Conservation (phyloP, 2,888 invertebrate species). For the Ceraclea dissimilis region DNA sequence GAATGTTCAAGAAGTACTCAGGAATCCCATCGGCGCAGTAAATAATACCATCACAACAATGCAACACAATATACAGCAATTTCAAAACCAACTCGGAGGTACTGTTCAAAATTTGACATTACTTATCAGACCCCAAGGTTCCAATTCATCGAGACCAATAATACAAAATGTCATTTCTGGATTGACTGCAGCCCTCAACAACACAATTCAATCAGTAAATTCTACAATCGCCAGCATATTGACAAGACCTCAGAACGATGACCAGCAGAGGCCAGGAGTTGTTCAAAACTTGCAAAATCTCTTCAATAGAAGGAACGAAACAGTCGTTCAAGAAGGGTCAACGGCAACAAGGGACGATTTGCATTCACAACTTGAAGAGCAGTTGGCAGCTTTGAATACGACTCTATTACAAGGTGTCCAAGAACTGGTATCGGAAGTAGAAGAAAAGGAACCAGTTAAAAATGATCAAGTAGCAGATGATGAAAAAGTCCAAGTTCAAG, state of each 20-base stretch:
- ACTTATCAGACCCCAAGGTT: background rate
- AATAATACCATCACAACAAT: background rate
- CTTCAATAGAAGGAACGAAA: background rate
- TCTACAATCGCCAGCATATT: background rate
- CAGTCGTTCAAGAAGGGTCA: background rate
- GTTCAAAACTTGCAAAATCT: background rate
- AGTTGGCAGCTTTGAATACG: background rate
- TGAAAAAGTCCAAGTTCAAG: background rate
- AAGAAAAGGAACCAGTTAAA: background rate
- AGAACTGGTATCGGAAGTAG: background rate
- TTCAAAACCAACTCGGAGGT: background rate
- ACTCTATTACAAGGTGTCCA: background rate
- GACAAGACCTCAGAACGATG: background rate
- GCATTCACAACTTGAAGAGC: background rate
- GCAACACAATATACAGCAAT: background rate
- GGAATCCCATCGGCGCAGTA: background rate
- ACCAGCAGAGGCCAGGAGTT: too few relatives aligned
- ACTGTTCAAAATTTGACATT: background rate
- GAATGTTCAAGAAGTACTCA: background rate
- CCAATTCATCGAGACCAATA: background rate
- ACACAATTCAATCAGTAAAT: background rate
- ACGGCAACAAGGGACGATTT: background rate
- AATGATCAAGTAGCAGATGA: background rate
- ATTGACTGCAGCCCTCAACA: background rate
- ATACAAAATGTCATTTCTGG: background rate